Conservation (phyloP, 2,797 vertebrate genomes). For the Benthosema pterotum region DNA sequence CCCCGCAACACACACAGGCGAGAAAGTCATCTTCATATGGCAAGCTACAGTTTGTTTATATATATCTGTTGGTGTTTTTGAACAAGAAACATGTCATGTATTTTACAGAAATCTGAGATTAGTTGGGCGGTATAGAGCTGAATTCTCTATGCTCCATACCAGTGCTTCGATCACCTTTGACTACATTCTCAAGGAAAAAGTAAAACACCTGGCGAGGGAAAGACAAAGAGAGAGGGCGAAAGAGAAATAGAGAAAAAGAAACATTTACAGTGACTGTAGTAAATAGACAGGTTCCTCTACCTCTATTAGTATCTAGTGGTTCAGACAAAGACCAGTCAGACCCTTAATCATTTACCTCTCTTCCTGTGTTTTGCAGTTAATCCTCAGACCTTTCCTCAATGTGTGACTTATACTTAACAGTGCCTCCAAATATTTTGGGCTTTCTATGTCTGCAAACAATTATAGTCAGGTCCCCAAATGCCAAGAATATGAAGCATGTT, state of each 20-base stretch:
- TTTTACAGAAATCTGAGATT: not conserved
- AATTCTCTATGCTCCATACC: constrained; percentile 7
- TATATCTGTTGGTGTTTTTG: not conserved
- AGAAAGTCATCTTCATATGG: too few species aligned
- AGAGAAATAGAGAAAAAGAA: not conserved
- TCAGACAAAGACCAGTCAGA: constrained; percentile 20
- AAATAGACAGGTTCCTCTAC: constrained; percentile 63
- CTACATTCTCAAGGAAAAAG: constrained; percentile 5
- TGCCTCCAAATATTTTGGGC: constrained; percentile 27
- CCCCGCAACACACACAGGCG: too few species aligned
- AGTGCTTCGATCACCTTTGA: not conserved
- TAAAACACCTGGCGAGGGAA: constrained; percentile 7
- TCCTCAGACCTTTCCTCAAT: constrained; percentile 26
- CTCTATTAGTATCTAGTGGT: constrained; percentile 46
- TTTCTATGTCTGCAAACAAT: constrained; percentile 36
- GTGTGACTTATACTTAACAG: constrained; percentile 36
- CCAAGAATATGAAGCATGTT: too few species aligned
- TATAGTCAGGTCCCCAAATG: constrained; percentile 5
- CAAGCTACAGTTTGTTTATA: not conserved
- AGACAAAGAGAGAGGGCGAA: constrained; percentile 12
- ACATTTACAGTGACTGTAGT: constrained; percentile 48
- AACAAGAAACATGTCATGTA: not conserved
- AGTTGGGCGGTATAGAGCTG: not conserved
- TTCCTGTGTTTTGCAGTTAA: constrained; percentile 42
- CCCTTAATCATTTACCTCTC: constrained; percentile 57